Evolutionary conservation across 1,140 invertebrate species (phyloP).

Genomic region (Tetramorium simillimum): DNA sequence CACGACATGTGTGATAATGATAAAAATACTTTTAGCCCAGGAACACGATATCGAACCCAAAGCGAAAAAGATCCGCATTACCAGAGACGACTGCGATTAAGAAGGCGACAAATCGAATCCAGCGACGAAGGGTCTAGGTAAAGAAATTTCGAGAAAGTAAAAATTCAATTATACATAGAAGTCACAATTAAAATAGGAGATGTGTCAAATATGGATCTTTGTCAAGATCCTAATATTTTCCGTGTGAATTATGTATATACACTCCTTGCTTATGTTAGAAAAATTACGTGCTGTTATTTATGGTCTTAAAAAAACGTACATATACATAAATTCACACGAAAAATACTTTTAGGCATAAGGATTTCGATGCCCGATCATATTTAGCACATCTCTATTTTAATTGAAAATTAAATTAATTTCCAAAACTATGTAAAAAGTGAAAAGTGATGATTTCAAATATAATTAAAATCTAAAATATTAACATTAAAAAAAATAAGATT

Average conservation of each 20-base stretch:
- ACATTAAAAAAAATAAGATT: not conserved
- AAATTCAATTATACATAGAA: not conserved
- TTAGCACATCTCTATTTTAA: too few relatives aligned
- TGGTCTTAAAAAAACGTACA: too few relatives aligned
- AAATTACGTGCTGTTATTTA: too few relatives aligned
- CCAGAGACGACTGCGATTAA: constrained; percentile 88
- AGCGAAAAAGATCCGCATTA: constrained; percentile 92
- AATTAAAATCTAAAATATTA: not conserved
- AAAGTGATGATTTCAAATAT: not conserved
- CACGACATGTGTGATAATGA: constrained; percentile 61
- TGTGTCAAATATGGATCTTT: too few relatives aligned
- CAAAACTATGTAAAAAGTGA: constrained; percentile 1
- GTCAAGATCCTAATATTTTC: too few relatives aligned
- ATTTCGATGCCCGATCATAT: too few relatives aligned
- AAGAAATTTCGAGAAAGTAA: constrained; percentile 22
- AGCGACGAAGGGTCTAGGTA: constrained; percentile 83
- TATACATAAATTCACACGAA: too few relatives aligned
- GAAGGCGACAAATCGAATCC: constrained; percentile 80
- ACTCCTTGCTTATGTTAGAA: too few relatives aligned
- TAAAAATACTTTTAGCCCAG: constrained; percentile 84
- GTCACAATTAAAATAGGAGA: too few relatives aligned
- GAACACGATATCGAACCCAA: constrained; percentile 90
- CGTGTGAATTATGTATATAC: too few relatives aligned
- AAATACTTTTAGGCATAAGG: too few relatives aligned
- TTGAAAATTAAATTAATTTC: too few relatives aligned